phyloP scores from a whole-genome alignment of 1,140 invertebrate genomes.

The Muscidifurax raptorellus region DNA sequence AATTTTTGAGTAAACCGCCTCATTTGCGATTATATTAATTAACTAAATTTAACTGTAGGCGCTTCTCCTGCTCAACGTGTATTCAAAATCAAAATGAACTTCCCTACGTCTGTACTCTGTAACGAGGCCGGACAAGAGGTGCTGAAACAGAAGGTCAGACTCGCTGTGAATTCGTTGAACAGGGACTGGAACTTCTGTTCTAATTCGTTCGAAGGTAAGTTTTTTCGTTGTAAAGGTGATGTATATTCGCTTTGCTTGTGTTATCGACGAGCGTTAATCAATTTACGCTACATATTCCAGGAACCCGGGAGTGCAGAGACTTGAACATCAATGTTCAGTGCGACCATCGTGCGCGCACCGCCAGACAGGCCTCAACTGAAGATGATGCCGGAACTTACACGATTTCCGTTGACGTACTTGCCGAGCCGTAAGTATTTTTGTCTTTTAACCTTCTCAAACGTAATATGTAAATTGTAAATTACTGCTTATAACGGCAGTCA shows the following conservation, averaged over 20 bases:
- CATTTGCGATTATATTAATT: background rate
- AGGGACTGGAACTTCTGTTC: constrained; percentile 96
- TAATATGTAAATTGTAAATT: background rate
- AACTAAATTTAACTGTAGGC: constrained; percentile 70
- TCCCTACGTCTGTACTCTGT: constrained; percentile 94
- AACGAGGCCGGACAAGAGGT: constrained; percentile 96
- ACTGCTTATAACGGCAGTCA: background rate
- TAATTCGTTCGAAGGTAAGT: constrained; percentile 86
- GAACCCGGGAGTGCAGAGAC: constrained; percentile 88
- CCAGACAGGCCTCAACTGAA: constrained; percentile 71
- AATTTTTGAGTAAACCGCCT: background rate
- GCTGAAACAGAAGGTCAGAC: constrained; percentile 89
- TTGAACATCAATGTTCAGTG: constrained; percentile 93
- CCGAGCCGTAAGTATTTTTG: constrained; percentile 83
- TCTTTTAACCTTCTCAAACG: background rate
- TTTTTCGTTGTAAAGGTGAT: background rate
- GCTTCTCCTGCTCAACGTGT: constrained; percentile 91
- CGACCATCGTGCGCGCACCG: constrained; percentile 81
- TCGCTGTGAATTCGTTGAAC: constrained; percentile 91
- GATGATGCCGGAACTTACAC: constrained; percentile 86
- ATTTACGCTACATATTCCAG: constrained; percentile 55
- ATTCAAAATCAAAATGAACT: constrained; percentile 94
- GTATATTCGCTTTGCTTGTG: background rate
- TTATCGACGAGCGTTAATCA: background rate
- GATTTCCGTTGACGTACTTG: constrained; percentile 86